Base-by-base conservation (phyloP, 2,797 vertebrate species). In the Scarus forsteni region DNA sequence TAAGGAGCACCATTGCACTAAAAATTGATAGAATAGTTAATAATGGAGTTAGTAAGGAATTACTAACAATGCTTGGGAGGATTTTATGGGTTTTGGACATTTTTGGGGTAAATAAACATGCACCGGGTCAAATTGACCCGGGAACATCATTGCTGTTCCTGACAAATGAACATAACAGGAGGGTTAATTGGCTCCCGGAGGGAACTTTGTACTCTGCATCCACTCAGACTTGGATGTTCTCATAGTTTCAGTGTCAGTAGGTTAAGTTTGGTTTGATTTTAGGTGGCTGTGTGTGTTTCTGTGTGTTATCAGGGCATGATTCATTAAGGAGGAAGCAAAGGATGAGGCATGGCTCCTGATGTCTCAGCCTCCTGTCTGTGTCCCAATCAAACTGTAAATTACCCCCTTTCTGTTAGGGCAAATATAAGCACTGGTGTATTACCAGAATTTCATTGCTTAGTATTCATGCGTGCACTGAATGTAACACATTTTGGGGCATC, bases 201-300 rank as follows among this genome's bases (percentile, higher is more conserved):
- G 70, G 76, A 71, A 70, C 73, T 77, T 77, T 84, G 75, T 58
- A 73, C 60, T 38, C 12, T 18, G 57, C 19, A 45, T 79, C 42
- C 52, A 61, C 46, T 42, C 16, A 19, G 53, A 36, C 66, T 62
- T 8, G 11, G 52, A 60, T 73, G n/a, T 72, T 79, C 19, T 56
- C 63, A 34, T 75, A 40, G 12, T 66, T 73, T 55, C 57, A 16
- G n/a, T 59, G 44, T 70, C 40, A 63, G 57, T 58, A 38, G 43
- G 62, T 50, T 53, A 3, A 15, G 19, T 11, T 16, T 3, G 27
- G 55, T 69, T 70, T 74, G 70, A 86, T 84, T 79, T 67, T 52
- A 64, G 77, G 49, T 79, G 67, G 10, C 46, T 75, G 5, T 59
- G 55, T 36, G 66, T n/a, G 61, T 38, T 36, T 11, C 15, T 65